Percentiles rank a stretch among this genome's conserved stretches.
phyloP scores from a whole-genome alignment of 2,888 invertebrate species.

The Lithophane ornitopus region DNA sequence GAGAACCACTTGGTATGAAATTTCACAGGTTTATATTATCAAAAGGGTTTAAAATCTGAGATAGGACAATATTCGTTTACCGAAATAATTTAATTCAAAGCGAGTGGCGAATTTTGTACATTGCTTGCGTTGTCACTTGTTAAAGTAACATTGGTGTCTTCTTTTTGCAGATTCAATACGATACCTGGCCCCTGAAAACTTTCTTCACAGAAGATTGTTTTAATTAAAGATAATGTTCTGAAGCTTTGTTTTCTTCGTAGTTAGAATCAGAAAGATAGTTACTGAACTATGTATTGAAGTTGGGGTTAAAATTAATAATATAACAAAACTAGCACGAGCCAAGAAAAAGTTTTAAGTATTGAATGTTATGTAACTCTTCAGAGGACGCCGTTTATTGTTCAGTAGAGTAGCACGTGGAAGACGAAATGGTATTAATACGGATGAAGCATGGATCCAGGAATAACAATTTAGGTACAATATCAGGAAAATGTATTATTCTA shows the following conservation, averaged over 20 bases:
- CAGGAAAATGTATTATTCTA: neutral
- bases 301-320: conserved; percentile 25
- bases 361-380: conserved; percentile 4
- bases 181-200: conserved; percentile 29
- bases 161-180: conserved; percentile 46
- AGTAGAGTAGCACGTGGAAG: neutral
- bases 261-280: conserved; percentile 29
- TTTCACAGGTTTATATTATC: conserved; percentile 28
- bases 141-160: conserved; percentile 39
- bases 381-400: conserved; percentile 5
- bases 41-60: conserved; percentile 25
- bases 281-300: conserved; percentile 12
- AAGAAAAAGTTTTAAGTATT: conserved; percentile 9
- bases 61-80: conserved; percentile 29
- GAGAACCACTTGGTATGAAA: conserved; percentile 16
- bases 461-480: neutral
- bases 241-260: conserved; percentile 51
- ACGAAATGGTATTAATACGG: neutral
- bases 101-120: conserved; percentile 33
- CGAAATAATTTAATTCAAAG: conserved; percentile 40
- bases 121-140: conserved; percentile 35
- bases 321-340: conserved; percentile 3
- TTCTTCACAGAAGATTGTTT: conserved; percentile 31
- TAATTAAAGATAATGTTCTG: conserved; percentile 48
- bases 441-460: neutral